These are phyloP conservation scores for Meles meles DNA, from an alignment of 2,113 vertebrate species.

Conservation along the genomic window DNA sequence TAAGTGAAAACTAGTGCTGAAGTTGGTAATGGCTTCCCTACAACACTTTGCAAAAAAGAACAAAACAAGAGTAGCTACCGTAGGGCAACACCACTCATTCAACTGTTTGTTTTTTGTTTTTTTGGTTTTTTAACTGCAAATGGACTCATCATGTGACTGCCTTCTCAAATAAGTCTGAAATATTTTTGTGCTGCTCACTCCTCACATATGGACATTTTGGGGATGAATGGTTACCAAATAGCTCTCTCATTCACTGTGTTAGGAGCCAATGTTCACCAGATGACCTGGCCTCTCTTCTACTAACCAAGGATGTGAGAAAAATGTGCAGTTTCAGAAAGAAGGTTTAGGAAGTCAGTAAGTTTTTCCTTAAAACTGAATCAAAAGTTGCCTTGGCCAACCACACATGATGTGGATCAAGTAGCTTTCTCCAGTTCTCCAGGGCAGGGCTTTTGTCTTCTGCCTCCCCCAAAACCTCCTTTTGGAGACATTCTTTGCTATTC, in stretches of 20 bases:
- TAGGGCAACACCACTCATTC: not conserved
- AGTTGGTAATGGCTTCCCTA: not conserved
- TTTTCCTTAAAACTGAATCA: not conserved
- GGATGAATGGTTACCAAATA: not conserved
- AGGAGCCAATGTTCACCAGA: rapidly evolving
- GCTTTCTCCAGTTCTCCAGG: not conserved
- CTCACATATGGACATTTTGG: not conserved
- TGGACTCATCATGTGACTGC: not conserved
- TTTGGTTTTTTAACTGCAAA: not conserved
- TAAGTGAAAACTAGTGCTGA: not conserved
- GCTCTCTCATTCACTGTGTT: rapidly evolving
- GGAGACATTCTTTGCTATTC: not conserved
- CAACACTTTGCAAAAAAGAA: not conserved
- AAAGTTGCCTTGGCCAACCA: not conserved
- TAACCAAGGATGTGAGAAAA: not conserved
- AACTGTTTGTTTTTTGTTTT: too few species aligned
- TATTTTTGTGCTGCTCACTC: not conserved
- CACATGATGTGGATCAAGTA: not conserved
- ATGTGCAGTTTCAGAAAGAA: not conserved
- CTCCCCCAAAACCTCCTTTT: not conserved
- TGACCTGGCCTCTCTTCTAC: not conserved
- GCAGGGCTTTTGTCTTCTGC: not conserved
- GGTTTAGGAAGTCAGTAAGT: not conserved
- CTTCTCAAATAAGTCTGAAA: not conserved
- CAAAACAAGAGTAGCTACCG: not conserved